Evolutionary conservation across 1,140 invertebrate genomes (phyloP).

Genomic region (Drosophila mauritiana): DNA sequence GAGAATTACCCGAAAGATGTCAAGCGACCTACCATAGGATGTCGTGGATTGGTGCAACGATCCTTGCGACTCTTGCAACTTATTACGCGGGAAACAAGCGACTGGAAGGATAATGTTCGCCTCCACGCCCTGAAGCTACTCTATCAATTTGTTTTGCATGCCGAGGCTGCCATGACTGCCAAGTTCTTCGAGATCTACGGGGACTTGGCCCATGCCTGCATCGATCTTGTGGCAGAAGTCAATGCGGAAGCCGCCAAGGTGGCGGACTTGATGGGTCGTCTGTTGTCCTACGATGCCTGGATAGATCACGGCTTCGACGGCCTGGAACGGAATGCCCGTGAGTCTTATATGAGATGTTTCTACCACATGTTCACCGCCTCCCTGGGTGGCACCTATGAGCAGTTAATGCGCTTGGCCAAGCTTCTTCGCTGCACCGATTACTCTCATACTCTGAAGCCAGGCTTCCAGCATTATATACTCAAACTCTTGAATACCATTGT

Average conservation of each 20-base stretch:
- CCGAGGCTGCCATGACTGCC: slow-evolving; percentile 89
- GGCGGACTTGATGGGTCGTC: slow-evolving; percentile 72
- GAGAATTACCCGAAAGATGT: slow-evolving; percentile 88
- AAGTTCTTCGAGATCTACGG: slow-evolving; percentile 85
- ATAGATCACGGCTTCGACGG: slow-evolving; percentile 72
- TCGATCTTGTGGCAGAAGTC: slow-evolving; percentile 58
- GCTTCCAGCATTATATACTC: slow-evolving; percentile 59
- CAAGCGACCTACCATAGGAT: slow-evolving; percentile 90
- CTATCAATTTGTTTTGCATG: slow-evolving; percentile 88
- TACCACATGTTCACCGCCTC: slow-evolving; percentile 87
- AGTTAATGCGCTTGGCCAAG: slow-evolving; percentile 71
- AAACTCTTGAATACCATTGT: slow-evolving; percentile 64
- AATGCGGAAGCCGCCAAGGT: slow-evolving; percentile 68
- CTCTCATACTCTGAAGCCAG: slow-evolving; percentile 79
- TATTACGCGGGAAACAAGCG: slow-evolving; percentile 88
- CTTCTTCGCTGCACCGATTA: slow-evolving; percentile 76
- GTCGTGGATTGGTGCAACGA: slow-evolving; percentile 89
- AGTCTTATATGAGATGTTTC: slow-evolving; percentile 82
- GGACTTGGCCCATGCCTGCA: slow-evolving; percentile 85
- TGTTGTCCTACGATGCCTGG: slow-evolving; percentile 73
- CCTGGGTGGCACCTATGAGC: slow-evolving; percentile 86
- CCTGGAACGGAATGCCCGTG: slow-evolving; percentile 62
- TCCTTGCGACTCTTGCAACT: slow-evolving; percentile 88
- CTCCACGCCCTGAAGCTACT: slow-evolving; percentile 90
- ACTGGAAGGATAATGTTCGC: slow-evolving; percentile 90